Base-by-base conservation (phyloP, 2,113 vertebrate genomes). In the Emydocephalus ijimae region DNA sequence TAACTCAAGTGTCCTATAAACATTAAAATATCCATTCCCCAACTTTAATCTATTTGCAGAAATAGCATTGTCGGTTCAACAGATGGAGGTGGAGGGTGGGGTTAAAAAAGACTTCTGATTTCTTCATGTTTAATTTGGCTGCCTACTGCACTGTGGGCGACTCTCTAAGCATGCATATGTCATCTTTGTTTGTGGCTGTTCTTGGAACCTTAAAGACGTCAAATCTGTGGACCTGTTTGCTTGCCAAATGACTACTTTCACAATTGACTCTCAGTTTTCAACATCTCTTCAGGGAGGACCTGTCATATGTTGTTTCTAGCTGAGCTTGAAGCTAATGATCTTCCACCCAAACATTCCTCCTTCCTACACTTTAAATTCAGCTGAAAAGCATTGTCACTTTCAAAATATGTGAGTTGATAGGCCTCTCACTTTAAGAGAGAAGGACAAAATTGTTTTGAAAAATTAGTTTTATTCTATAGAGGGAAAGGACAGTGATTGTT, bases 31-130 rank as follows among this genome's bases (percentile, higher is more conserved):
- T 61, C 61, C 85, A 26, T 39, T 86, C 43, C 10, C 56, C 85
- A 91, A n/a, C 85, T n/a, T 52, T 24, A 86, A 48, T 91, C 85
- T 91, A 91, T 87, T 91, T 91, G 85, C 59, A 86, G 91, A 91
- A 91, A 91, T 48, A 24, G 56, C 29, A 64, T 12, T 87, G 91
- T 64, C 45, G 12, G 29, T 45, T 91, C 91, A 91, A 91, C 91
- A 91, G 91, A 91, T 91, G 91, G 91, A 7, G 11, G 85, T 14
- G 43, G 91, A 26, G 3, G 55, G 34, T 15, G 12, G 87, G n/a
- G 24, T 57, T 59, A 57, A 87, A 52, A 91, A 61, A 59, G 34
- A 52, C 57, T 87, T 91, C 61, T 91, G 56, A 87, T 59, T 57
- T 91, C 56, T 91, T 91, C 85, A 64, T 50, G 26, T 87, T 91